Evolutionary conservation across 2,113 vertebrate species (phyloP).

Genomic region (Orthonyx spaldingii): DNA sequence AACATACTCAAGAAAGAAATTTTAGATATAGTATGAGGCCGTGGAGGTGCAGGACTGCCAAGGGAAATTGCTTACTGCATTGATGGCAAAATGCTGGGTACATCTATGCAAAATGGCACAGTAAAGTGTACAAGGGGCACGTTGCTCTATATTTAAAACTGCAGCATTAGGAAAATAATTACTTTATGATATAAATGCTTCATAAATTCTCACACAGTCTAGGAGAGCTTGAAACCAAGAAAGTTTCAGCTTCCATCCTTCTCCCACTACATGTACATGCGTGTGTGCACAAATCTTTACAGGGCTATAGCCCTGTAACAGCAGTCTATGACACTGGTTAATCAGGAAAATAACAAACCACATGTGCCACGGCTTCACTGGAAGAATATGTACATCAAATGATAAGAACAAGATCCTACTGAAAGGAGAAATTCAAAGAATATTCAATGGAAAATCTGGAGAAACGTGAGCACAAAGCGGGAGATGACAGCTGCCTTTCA

Average conservation of each 20-base stretch:
- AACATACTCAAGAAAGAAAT: background rate
- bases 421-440: background rate
- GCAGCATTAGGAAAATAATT: background rate
- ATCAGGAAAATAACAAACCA: background rate
- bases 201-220: background rate
- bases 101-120: background rate
- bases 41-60: background rate
- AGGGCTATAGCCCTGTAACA: background rate
- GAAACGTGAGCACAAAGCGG: fast-evolving
- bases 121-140: background rate
- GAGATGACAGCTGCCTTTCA: background rate
- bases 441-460: background rate
- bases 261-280: background rate
- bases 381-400: background rate
- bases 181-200: background rate
- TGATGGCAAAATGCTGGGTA: background rate
- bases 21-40: background rate
- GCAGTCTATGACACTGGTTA: background rate
- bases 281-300: background rate
- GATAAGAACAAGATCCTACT: background rate
- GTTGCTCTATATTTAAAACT: background rate
- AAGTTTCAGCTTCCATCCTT: background rate
- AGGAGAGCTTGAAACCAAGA: background rate
- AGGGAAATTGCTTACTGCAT: background rate
- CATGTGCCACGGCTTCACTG: background rate